Base-by-base conservation (phyloP, 2,888 invertebrate species). In the Drosophila bunnanda region DNA sequence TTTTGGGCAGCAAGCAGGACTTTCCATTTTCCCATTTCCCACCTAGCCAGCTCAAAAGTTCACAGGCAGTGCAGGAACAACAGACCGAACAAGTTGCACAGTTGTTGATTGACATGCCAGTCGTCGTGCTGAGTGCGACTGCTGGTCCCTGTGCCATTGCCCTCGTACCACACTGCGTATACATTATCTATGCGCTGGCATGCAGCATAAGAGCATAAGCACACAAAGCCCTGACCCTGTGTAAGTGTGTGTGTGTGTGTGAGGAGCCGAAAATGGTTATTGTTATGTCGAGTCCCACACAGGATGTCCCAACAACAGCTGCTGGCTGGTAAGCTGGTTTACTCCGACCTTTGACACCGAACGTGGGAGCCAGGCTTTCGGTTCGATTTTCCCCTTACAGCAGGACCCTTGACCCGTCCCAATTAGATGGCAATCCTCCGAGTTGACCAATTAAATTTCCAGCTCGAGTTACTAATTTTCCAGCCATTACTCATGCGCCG, bases 281-380 rank as follows among this genome's bases (percentile, higher is more conserved):
- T 76, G 70, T 76, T 75, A 76, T 75, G 61, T 58, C 46, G 61
- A 68, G 36, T 46, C 55, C 32, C 68, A 69, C 85, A 12, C 80
- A 77, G 88, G 76, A 80, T 88, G 84, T 83, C 74, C 74, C 82
- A 74, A 72, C 82, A 74, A 72, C 88, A 83, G 88, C 89, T 88
- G 82, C 56, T 39, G 36, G 17, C n/a, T 30, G 69, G 30, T n/a
- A 61, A 69, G 78, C 44, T n/a, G 28, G 28, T 28, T 28, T 7
- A 70, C 60, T 46, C 32, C 17, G 34, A 43, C 72, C 72, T 72
- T 57, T 75, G 80, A 82, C 86, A 85, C 73, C 67, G 78, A 61
- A 62, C 70, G 80, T 17, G 32, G 50, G 41, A 15, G 9, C 1
- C 50, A 48, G 59, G 36, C 52, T 22, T 32, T 48, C 39, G 25